phyloP scores from a whole-genome alignment of 2,888 invertebrate genomes.

The Sepiola atlantica region DNA sequence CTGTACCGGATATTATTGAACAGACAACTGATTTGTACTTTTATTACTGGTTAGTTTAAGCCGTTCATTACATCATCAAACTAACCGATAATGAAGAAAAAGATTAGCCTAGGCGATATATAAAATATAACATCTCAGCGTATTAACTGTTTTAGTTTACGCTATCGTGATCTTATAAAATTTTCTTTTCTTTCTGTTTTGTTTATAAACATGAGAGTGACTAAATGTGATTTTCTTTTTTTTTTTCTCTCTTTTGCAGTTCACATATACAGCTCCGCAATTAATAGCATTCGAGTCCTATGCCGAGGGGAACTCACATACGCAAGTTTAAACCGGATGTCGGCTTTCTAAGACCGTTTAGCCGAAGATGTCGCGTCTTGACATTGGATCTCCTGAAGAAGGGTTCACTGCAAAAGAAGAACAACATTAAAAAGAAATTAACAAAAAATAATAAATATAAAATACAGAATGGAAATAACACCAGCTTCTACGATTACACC shows the following conservation, averaged over 20 bases:
- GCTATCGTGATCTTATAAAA: no score
- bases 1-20: no score
- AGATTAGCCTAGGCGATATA: no score
- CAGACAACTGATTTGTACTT: no score
- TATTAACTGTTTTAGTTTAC: no score
- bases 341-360: slow-evolving; percentile 5
- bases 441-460: neutral
- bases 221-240: neutral
- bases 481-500: neutral
- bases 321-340: slow-evolving; percentile 54
- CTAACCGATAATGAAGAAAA: no score
- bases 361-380: slow-evolving; percentile 32
- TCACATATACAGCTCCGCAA: slow-evolving; percentile 58
- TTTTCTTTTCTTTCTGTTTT: no score
- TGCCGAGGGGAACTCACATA: slow-evolving; percentile 53
- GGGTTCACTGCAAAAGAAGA: neutral
- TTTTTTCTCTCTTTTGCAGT: slow-evolving; percentile 55
- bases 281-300: slow-evolving; percentile 64
- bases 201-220: no score
- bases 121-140: no score
- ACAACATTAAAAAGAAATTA: neutral
- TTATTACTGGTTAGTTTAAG: no score
- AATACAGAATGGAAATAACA: neutral
- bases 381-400: slow-evolving; percentile 10
- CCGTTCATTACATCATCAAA: no score